A percentile compares a stretch with the other conserved stretches of the same genome.
These are phyloP conservation scores for Syngnathus rostellatus DNA, from an alignment of 2,797 vertebrate genomes.

Conservation along the genomic window DNA sequence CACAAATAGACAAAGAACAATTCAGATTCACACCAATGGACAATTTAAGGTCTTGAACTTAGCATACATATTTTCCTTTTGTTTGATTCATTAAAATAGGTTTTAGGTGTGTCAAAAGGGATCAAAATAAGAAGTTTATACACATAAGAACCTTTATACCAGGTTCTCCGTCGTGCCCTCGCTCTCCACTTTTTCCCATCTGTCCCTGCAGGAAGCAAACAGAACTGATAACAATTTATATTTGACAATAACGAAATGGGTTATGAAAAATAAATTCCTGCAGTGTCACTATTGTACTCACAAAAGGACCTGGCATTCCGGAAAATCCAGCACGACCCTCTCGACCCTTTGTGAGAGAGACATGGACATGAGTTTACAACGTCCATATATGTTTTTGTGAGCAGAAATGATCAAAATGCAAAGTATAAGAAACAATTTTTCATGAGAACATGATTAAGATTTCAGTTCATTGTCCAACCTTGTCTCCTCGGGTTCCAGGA, in stretches of 20 bases:
- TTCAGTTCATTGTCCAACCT: constrained; percentile 44
- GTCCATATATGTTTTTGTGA: not conserved
- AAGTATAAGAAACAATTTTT: too few species aligned
- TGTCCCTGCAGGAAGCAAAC: constrained; percentile 54
- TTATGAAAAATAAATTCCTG: not conserved
- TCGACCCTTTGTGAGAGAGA: constrained; percentile 58
- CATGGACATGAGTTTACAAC: not conserved
- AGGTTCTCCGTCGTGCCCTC: constrained; percentile 68
- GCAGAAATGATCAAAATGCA: not conserved
- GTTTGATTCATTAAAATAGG: not conserved
- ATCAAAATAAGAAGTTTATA: constrained; percentile 39
- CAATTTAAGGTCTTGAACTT: not conserved
- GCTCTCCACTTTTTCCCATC: constrained; percentile 65
- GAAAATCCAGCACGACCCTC: constrained; percentile 61
- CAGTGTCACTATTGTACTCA: constrained; percentile 41
- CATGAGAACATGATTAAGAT: not conserved
- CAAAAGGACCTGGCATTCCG: constrained; percentile 63
- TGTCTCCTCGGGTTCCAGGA: constrained; percentile 59
- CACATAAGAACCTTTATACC: constrained; percentile 76
- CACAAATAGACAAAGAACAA: not conserved
- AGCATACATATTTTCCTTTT: not conserved
- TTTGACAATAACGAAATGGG: not conserved
- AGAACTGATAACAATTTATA: not conserved
- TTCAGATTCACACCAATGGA: not conserved
- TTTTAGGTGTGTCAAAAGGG: constrained; percentile 3